Conservation (phyloP, 2,797 vertebrate genomes). For the Mastacembelus armatus region DNA sequence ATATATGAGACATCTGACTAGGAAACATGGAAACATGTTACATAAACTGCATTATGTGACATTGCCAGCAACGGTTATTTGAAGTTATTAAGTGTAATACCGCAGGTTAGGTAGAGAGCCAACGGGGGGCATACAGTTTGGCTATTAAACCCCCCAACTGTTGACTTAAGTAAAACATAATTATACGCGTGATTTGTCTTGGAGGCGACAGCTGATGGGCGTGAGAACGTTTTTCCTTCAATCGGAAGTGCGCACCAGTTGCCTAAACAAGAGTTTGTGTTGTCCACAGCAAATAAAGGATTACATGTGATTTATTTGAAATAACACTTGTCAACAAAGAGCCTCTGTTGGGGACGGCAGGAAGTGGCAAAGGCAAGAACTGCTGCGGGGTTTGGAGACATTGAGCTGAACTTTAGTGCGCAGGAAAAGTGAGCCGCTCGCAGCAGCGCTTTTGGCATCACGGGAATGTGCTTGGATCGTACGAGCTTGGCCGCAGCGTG, state of each 20-base stretch:
- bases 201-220: constrained; percentile 41
- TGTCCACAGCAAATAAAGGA: constrained; percentile 40
- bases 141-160: constrained; percentile 27
- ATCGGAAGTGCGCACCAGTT: constrained; percentile 29
- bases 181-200: constrained; percentile 51
- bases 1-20: constrained; percentile 38
- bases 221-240: constrained; percentile 12
- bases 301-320: constrained; percentile 62
- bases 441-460: constrained; percentile 89
- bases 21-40: constrained; percentile 37
- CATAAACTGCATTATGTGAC: constrained; percentile 33
- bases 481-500: constrained; percentile 85
- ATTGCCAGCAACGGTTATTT: constrained; percentile 6
- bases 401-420: constrained; percentile 83
- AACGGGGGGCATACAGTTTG: constrained; percentile 26
- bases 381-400: constrained; percentile 63
- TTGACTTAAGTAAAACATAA: constrained; percentile 53
- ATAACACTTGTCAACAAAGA: constrained; percentile 75
- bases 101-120: constrained; percentile 23
- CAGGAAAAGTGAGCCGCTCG: constrained; percentile 86
- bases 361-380: constrained; percentile 15
- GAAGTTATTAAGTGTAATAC: constrained; percentile 39
- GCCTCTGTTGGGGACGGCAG: constrained; percentile 69
- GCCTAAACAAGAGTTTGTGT: constrained; percentile 31
- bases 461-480: constrained; percentile 88